A percentile compares a stretch with the other conserved stretches of the same genome.
These are phyloP conservation scores for Cinclus mexicanus DNA, from an alignment of 2,113 vertebrate species.

Conservation along the genomic window DNA sequence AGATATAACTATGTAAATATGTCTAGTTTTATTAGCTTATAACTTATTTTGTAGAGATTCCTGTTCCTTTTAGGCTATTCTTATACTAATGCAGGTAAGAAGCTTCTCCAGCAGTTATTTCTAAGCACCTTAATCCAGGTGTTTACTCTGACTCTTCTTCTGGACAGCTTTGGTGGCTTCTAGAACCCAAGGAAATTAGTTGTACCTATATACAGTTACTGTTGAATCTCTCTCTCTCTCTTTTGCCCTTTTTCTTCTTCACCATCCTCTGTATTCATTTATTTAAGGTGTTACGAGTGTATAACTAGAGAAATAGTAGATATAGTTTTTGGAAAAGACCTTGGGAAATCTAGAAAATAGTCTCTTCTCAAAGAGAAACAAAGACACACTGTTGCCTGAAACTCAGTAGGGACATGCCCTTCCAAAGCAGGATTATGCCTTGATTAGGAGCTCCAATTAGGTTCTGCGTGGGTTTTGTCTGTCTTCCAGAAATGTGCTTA, in stretches of 20 bases:
- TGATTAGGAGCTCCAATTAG: neutral
- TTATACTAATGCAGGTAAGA: neutral
- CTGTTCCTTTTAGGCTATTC: neutral
- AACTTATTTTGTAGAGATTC: neutral
- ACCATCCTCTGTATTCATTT: neutral
- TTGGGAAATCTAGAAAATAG: neutral
- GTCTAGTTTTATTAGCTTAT: neutral
- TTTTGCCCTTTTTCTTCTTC: neutral
- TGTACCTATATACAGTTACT: neutral
- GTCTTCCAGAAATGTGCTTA: neutral
- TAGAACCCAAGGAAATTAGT: neutral
- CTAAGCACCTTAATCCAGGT: neutral
- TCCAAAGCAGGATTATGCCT: neutral
- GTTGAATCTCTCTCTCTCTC: neutral
- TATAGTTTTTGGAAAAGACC: neutral
- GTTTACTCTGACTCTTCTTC: neutral
- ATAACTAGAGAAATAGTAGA: neutral
- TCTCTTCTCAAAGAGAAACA: neutral
- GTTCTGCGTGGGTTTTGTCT: neutral
- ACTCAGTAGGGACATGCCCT: neutral
- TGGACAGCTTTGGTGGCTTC: neutral
- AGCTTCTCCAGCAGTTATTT: neutral
- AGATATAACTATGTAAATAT: neutral
- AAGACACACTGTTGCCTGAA: neutral
- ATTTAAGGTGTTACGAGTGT: neutral